phyloP scores from a whole-genome alignment of 2,888 invertebrate species.

The Eupeodes latifasciatus region DNA sequence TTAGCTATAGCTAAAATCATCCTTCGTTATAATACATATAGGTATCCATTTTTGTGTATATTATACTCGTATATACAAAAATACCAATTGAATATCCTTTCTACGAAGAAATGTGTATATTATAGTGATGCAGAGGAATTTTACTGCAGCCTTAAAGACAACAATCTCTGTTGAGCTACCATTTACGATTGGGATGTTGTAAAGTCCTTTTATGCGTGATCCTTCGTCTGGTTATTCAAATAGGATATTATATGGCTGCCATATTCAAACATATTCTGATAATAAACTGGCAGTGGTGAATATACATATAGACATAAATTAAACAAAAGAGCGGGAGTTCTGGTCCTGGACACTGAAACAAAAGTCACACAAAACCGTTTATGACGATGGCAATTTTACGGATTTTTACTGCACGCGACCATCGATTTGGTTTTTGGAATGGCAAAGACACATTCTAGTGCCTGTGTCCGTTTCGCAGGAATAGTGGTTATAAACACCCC shows the following conservation, averaged over 20 bases:
- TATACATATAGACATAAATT: not conserved
- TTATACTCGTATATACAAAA: not conserved
- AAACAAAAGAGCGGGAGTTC: conserved; percentile 36
- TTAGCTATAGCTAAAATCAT: conserved; percentile 19
- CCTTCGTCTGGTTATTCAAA: conserved; percentile 63
- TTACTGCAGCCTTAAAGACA: conserved; percentile 60
- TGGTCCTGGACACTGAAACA: conserved; percentile 38
- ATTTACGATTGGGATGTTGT: conserved; percentile 66
- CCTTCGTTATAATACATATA: conserved; percentile 15
- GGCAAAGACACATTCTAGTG: not conserved
- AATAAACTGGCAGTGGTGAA: conserved; percentile 61
- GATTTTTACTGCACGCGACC: conserved; percentile 76
- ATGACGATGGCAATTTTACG: conserved; percentile 75
- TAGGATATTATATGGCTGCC: conserved; percentile 51
- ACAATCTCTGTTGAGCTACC: conserved; percentile 61
- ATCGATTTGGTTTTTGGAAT: not conserved
- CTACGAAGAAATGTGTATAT: conserved; percentile 59
- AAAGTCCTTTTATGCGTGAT: conserved; percentile 64
- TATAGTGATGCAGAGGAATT: conserved; percentile 13
- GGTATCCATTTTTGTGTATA: not conserved
- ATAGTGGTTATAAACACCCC: conserved; percentile 70
- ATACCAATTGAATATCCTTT: conserved; percentile 52
- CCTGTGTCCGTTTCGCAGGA: conserved; percentile 58
- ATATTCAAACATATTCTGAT: conserved; percentile 59
- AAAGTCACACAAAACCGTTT: conserved; percentile 73